phyloP scores from a whole-genome alignment of 2,888 invertebrate species.

The Pristionchus exspectatus region DNA sequence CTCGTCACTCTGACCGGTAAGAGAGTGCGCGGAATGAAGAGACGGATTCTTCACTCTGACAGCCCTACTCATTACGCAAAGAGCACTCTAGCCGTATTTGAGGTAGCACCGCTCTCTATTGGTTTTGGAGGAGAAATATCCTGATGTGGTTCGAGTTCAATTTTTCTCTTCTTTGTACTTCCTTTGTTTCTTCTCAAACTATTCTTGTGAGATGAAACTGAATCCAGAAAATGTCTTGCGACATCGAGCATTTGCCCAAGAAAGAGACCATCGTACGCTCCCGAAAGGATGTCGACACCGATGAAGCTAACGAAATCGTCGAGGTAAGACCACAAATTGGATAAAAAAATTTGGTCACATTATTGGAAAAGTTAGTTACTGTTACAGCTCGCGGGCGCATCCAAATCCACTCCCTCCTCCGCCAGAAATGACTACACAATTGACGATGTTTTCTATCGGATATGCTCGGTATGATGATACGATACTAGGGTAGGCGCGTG shows the following conservation, averaged over 20 bases:
- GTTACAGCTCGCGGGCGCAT: neutral
- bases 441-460: neutral
- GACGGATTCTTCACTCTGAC: no score
- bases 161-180: no score
- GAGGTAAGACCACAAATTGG: neutral
- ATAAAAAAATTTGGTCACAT: neutral
- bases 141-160: no score
- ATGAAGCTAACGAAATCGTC: neutral
- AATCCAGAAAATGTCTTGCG: neutral
- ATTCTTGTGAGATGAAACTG: no score
- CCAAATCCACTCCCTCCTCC: neutral
- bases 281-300: neutral
- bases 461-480: neutral
- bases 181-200: no score
- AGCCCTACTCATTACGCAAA: conserved; percentile 18
- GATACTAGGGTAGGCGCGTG: no score
- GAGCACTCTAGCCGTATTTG: conserved; percentile 17
- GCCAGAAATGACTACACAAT: neutral
- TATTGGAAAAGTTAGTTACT: neutral
- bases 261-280: neutral
- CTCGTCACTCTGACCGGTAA: no score
- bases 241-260: neutral
- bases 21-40: no score
- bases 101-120: neutral
- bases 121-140: neutral